phyloP scores from a whole-genome alignment of 2,888 invertebrate genomes.

The Anoncus sp. region DNA sequence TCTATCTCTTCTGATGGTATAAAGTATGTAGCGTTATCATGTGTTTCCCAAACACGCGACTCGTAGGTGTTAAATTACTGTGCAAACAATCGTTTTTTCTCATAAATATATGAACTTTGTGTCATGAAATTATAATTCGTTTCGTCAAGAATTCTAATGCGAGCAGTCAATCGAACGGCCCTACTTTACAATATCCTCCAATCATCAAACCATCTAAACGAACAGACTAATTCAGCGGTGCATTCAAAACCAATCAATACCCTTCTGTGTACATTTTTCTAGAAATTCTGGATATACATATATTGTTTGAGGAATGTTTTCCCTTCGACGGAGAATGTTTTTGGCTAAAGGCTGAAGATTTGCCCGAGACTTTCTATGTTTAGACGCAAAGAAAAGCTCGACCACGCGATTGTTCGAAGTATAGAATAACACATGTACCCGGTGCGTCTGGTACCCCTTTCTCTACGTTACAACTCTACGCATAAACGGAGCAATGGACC shows the following conservation, averaged over 20 bases:
- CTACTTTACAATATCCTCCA: neutral
- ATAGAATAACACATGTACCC: neutral
- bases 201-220: too few species aligned
- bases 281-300: too few species aligned
- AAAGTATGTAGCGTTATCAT: conserved; percentile 11
- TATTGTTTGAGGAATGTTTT: neutral
- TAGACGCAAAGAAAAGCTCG: conserved; percentile 17
- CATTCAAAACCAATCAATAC: neutral
- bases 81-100: conserved; percentile 17
- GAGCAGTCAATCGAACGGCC: neutral
- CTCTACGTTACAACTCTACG: neutral
- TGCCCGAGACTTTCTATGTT: conserved; percentile 18
- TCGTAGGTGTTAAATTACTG: conserved; percentile 18
- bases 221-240: too few species aligned
- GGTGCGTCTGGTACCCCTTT: neutral
- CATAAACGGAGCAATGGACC: neutral
- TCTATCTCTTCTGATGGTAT: conserved; percentile 39
- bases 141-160: neutral
- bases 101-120: neutral
- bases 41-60: conserved; percentile 42
- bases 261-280: too few species aligned
- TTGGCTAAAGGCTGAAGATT: conserved; percentile 4
- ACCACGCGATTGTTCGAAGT: neutral
- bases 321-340: neutral
- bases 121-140: neutral